Percentiles rank a stretch among this genome's conserved stretches.
Conservation (phyloP, 2,797 vertebrate genomes). For the Pangasius mekongensis region DNA sequence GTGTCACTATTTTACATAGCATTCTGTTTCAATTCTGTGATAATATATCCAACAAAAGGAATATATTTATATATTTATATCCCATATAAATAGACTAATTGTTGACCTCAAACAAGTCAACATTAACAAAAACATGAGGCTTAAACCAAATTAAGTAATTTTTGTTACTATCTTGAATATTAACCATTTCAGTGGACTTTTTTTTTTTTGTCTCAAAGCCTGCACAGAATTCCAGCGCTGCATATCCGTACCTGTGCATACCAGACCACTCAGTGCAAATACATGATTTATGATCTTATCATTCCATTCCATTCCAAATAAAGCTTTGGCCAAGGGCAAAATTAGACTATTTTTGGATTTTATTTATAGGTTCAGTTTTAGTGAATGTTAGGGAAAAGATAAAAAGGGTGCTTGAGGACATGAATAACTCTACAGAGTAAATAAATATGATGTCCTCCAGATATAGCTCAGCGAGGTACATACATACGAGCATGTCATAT, state of each 20-base stretch:
- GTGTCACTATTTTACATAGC: background rate
- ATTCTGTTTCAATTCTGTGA: background rate
- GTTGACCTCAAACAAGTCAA: background rate
- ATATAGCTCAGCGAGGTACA: background rate
- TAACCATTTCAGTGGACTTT: background rate
- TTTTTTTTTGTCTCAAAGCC: background rate
- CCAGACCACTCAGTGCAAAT: conserved; percentile 4
- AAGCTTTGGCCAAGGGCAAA: background rate
- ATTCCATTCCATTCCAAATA: conserved; percentile 16
- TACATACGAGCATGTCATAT: background rate
- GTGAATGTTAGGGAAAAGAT: background rate
- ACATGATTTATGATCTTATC: conserved; percentile 6
- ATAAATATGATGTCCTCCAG: background rate
- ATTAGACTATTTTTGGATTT: background rate
- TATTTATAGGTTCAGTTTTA: background rate
- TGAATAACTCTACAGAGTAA: background rate
- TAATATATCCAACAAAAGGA: background rate
- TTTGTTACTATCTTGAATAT: background rate
- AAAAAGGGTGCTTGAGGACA: background rate
- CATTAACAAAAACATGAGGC: background rate
- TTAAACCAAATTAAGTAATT: background rate
- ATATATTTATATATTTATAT: background rate
- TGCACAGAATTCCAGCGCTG: background rate
- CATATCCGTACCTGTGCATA: conserved; percentile 9
- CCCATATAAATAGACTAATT: background rate